Conservation (phyloP, 1,140 invertebrate species). For the Atta cephalotes region DNA sequence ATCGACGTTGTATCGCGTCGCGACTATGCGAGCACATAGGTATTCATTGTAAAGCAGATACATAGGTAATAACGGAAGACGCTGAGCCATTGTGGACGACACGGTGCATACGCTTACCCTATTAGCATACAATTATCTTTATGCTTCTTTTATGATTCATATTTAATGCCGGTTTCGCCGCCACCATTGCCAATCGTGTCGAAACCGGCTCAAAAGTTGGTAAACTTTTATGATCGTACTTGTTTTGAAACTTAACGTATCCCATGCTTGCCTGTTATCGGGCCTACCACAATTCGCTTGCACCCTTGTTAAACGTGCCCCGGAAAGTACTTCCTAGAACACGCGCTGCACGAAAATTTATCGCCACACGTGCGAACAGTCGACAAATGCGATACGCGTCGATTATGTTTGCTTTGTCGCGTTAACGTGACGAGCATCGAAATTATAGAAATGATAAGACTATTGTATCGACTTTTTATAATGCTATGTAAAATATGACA, state of each 20-base stretch:
- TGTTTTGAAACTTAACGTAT: constrained; percentile 71
- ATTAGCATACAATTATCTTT: constrained; percentile 82
- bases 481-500: constrained; percentile 38
- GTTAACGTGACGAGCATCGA: constrained; percentile 22
- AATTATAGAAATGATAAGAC: constrained; percentile 6
- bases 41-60: constrained; percentile 64
- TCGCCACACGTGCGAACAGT: constrained; percentile 69
- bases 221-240: constrained; percentile 75
- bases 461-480: constrained; percentile 54
- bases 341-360: constrained; percentile 66
- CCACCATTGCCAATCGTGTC: constrained; percentile 29
- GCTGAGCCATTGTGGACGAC: constrained; percentile 68
- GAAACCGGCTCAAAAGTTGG: constrained; percentile 60
- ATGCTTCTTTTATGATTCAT: constrained; percentile 80
- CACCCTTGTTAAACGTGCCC: constrained; percentile 68
- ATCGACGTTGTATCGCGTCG: constrained; percentile 55
- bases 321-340: constrained; percentile 53
- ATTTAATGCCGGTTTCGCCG: constrained; percentile 72
- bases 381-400: constrained; percentile 50
- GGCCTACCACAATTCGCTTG: constrained; percentile 45
- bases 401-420: constrained; percentile 49
- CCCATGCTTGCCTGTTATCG: constrained; percentile 70
- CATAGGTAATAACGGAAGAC: constrained; percentile 71
- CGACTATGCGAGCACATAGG: constrained; percentile 29
- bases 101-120: constrained; percentile 74